Evolutionary conservation across 1,140 invertebrate genomes (phyloP), one percentile per base, ranked within the genome.

Genomic region (Meloidogyne floridensis): DNA sequence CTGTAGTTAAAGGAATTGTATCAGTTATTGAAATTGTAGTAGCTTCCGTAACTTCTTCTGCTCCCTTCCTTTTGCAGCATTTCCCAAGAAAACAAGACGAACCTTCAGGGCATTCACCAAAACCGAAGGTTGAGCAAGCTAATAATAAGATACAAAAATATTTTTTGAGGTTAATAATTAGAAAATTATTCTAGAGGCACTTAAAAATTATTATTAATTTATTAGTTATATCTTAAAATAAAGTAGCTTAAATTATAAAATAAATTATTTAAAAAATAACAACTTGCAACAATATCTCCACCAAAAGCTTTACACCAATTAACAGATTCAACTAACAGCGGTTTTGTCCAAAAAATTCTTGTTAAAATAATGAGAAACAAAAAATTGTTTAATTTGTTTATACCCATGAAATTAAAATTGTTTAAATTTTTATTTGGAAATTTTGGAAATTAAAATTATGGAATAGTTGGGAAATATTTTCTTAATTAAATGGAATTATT

Each of bases 281-380:
- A 65, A 65, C 59, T 18, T 65, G 15, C 59, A 65, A 65, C 59
- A 65, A 65, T n/a, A 6, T n/a, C 5, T 11, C 59, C 59, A 65
- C 59, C 59, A 65, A 65, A 65, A n/a, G 59, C n/a, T 65, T 65
- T 65, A 65, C 59, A 65, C 59, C 15, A 65, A 65, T 65, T 65
- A 65, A 65, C 15, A 7, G 59, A n/a, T 65, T 65, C 59, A 65
- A n/a, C 15, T 2, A n/a, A 65, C n/a, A n/a, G 6, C 18, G n/a
- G 47, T 47, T 2, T n/a, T 59, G 2, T 15, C 56, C 56, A 59
- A 59, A 59, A 15, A 15, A 10, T 59, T 59, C 5, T 59, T 3
- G 11, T 15, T n/a, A 65, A 65, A 65, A 65, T n/a, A 65, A n/a
- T 2, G n/a, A 65, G n/a, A n/a, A n/a, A 65, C 2, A 65, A 65